Conservation (phyloP, 1,140 invertebrate genomes). For the Sipha flava region DNA sequence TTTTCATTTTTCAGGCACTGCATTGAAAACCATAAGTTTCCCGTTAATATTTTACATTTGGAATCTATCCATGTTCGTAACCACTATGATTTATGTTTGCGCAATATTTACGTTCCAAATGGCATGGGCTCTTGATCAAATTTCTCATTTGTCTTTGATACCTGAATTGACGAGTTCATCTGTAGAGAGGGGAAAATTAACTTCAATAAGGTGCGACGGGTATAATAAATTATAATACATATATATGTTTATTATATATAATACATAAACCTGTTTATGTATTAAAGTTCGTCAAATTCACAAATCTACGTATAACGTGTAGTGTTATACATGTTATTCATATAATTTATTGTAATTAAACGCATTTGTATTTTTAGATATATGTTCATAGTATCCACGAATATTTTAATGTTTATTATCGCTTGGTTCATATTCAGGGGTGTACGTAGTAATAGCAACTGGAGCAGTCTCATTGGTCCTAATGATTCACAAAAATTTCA, state of each 20-base stretch:
- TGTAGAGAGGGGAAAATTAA: conserved; percentile 64
- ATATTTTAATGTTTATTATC: conserved; percentile 66
- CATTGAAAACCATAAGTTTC: conserved; percentile 57
- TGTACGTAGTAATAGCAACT: conserved; percentile 42
- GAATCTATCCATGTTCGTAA: conserved; percentile 49
- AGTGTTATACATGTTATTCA: no score
- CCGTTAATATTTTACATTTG: conserved; percentile 71
- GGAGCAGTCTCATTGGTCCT: conserved; percentile 51
- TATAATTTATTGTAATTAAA: no score
- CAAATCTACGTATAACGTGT: no score
- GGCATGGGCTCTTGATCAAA: conserved; percentile 84
- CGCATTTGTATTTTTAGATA: conserved; percentile 55
- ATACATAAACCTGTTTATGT: background rate
- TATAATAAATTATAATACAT: no score
- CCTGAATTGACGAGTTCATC: conserved; percentile 61
- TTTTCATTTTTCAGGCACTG: conserved; percentile 48
- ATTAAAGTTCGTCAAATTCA: no score
- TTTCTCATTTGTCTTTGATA: conserved; percentile 83
- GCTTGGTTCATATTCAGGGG: conserved; percentile 61
- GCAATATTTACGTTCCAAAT: conserved; percentile 80
- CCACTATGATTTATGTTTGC: conserved; percentile 61
- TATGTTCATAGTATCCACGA: conserved; percentile 70
- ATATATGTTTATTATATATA: no score
- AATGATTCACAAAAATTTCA: conserved; percentile 66
- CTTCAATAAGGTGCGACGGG: conserved; percentile 59